A percentile compares a stretch with the other conserved stretches of the same genome.
Evolutionary conservation across 2,113 vertebrate genomes (phyloP).

Genomic region (Gadus macrocephalus): DNA sequence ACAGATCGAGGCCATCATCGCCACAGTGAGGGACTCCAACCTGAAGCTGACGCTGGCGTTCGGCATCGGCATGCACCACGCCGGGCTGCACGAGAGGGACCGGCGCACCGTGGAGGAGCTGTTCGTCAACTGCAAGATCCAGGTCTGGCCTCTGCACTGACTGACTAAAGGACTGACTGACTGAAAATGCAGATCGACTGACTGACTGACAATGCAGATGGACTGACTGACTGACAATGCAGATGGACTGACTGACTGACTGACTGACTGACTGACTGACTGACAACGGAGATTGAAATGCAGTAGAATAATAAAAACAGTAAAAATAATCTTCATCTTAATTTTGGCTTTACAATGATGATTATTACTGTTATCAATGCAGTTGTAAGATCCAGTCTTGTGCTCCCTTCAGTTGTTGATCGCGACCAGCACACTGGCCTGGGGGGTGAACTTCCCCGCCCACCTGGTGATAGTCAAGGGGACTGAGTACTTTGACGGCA

Average conservation of each 20-base stretch:
- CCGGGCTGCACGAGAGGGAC: slow-evolving; percentile 92
- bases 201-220: too few relatives aligned
- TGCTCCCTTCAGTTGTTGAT: slow-evolving; percentile 83
- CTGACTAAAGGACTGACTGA: neutral
- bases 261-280: too few relatives aligned
- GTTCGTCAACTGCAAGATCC: slow-evolving; percentile 98
- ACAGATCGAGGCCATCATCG: slow-evolving; percentile 91
- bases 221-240: too few relatives aligned
- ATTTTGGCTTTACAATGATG: too few relatives aligned
- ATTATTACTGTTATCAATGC: neutral
- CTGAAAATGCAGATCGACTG: too few relatives aligned
- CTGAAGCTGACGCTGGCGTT: slow-evolving; percentile 95
- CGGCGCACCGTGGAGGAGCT: slow-evolving; percentile 94
- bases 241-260: too few relatives aligned
- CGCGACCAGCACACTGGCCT: slow-evolving; percentile 95
- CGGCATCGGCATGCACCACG: slow-evolving; percentile 97
- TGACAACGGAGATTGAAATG: too few relatives aligned
- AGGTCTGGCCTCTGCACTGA: slow-evolving; percentile 69
- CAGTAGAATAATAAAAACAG: too few relatives aligned
- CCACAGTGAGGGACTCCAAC: slow-evolving; percentile 88
- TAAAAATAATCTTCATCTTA: too few relatives aligned
- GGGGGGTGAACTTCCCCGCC: slow-evolving; percentile 98
- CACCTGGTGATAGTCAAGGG: slow-evolving; percentile 98
- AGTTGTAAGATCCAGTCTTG: neutral
- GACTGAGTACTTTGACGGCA: slow-evolving; percentile 96